phyloP scores from a whole-genome alignment of 2,113 vertebrate genomes.

The Gymnorhina tibicen region DNA sequence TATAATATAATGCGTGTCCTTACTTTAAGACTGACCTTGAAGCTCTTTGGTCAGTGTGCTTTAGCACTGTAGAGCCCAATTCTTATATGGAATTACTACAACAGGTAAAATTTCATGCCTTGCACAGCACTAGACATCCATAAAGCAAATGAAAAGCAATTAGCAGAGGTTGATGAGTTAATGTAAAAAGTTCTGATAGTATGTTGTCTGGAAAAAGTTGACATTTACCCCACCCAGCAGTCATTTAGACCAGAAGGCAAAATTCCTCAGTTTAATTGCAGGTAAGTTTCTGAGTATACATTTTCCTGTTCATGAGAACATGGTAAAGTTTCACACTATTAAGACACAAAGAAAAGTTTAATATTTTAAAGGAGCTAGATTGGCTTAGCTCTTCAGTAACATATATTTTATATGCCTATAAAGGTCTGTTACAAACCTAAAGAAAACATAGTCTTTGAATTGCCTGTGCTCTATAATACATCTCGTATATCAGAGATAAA shows the following conservation, averaged over 20 bases:
- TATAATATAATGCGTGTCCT: not conserved
- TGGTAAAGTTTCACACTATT: not conserved
- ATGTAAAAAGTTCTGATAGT: not conserved
- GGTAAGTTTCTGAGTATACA: not conserved
- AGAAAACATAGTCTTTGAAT: not conserved
- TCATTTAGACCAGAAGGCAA: not conserved
- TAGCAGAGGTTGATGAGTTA: not conserved
- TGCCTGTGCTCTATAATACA: not conserved
- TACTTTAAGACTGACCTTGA: not conserved
- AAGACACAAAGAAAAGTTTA: not conserved
- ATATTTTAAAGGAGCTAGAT: not conserved
- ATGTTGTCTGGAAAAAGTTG: not conserved
- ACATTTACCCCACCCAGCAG: not conserved
- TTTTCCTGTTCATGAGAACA: not conserved
- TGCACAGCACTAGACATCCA: not conserved
- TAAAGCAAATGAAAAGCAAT: not conserved
- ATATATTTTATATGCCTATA: not conserved
- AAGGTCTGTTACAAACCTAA: not conserved
- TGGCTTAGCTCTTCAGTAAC: not conserved
- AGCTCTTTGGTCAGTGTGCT: not conserved
- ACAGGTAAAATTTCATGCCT: not conserved
- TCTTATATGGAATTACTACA: not conserved
- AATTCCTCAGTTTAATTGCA: not conserved
- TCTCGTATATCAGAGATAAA: not conserved
- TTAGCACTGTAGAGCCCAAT: not conserved